Evolutionary conservation across 2,113 vertebrate species (phyloP).

Genomic region (Chinchilla lanigera): DNA sequence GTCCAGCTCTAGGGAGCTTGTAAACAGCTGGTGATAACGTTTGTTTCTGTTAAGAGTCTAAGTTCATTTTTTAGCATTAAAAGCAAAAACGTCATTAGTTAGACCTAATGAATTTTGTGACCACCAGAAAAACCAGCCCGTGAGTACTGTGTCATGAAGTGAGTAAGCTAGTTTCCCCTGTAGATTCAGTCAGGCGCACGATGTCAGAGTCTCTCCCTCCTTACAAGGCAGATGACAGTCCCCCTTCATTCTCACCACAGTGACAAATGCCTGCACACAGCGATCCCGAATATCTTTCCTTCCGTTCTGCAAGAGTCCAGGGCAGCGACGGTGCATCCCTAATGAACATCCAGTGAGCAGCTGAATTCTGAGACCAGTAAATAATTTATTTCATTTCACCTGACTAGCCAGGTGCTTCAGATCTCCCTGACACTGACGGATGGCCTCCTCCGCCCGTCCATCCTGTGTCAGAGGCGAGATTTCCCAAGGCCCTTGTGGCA

Average conservation of each 20-base stretch:
- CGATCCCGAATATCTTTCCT: constrained; percentile 28
- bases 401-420: constrained; percentile 72
- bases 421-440: constrained; percentile 75
- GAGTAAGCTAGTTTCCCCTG: background rate
- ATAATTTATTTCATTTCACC: constrained; percentile 78
- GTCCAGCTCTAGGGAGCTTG: background rate
- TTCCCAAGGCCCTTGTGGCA: constrained; percentile 51
- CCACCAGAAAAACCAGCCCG: background rate
- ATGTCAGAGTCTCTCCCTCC: background rate
- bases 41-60: background rate
- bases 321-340: background rate
- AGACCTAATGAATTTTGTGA: constrained; percentile 15
- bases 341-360: constrained; percentile 53
- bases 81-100: constrained; percentile 15
- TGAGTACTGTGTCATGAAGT: background rate
- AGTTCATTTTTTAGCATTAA: background rate
- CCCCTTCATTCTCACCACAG: background rate
- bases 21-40: background rate
- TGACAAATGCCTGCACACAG: background rate
- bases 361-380: constrained; percentile 75
- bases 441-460: constrained; percentile 23
- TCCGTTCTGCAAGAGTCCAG: background rate
- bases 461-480: constrained; percentile 65
- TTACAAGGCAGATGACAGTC: background rate
- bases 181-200: background rate